Conservation (phyloP, 2,888 invertebrate genomes). For the Drosophila melanocephala region DNA sequence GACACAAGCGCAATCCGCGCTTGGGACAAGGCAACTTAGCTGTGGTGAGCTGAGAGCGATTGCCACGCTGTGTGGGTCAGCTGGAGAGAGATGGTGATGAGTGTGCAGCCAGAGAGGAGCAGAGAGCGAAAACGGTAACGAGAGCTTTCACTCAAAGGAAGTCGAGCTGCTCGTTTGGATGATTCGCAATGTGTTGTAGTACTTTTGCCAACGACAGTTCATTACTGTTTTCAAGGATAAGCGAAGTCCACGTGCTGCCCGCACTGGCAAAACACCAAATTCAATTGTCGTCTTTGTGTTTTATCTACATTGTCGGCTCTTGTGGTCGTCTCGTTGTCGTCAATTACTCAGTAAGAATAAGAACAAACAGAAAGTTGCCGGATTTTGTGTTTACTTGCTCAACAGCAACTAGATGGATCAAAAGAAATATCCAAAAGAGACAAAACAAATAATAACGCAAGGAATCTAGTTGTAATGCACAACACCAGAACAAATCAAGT, state of each 20-base stretch:
- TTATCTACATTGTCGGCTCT: slow-evolving; percentile 20
- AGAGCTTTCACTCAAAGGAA: slow-evolving; percentile 46
- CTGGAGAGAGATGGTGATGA: slow-evolving; percentile 8
- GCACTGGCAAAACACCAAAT: slow-evolving; percentile 34
- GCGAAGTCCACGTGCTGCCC: slow-evolving; percentile 64
- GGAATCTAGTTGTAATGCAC: neutral
- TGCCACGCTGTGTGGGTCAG: slow-evolving; percentile 1
- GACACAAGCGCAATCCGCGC: neutral
- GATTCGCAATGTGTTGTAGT: slow-evolving; percentile 59
- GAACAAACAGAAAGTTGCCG: neutral
- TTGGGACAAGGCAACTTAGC: neutral
- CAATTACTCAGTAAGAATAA: slow-evolving; percentile 19
- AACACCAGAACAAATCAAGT: slow-evolving; percentile 7
- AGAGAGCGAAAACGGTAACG: neutral
- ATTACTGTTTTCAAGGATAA: slow-evolving; percentile 78
- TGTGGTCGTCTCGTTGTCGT: slow-evolving; percentile 16
- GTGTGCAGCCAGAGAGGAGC: slow-evolving; percentile 24
- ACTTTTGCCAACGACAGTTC: slow-evolving; percentile 68
- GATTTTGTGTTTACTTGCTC: neutral
- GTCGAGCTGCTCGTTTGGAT: slow-evolving; percentile 61
- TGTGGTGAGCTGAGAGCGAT: slow-evolving; percentile 8
- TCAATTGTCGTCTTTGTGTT: slow-evolving; percentile 44
- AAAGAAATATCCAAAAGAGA: neutral
- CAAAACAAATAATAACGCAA: neutral
- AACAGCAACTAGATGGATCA: neutral